Conservation (phyloP, 2,797 vertebrate genomes). For the Sebastes hopkinsi region DNA sequence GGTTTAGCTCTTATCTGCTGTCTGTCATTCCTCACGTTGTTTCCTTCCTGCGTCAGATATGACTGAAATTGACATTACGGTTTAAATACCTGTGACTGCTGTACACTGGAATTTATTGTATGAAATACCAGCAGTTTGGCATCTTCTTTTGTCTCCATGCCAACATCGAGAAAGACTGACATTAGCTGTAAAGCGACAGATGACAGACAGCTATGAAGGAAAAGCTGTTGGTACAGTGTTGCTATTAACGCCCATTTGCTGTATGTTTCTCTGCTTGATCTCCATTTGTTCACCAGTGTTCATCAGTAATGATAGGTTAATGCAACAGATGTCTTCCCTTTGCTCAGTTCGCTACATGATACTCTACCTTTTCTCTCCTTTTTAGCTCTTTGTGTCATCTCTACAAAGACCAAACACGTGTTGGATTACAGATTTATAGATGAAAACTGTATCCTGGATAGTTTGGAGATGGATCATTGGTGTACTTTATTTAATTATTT, state of each 20-base stretch:
- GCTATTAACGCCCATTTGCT: constrained; percentile 18
- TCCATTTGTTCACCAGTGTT: constrained; percentile 2
- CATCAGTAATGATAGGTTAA: constrained; percentile 27
- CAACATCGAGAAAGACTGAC: neutral
- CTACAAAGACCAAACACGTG: neutral
- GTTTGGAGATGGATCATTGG: neutral
- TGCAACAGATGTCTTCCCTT: constrained; percentile 22
- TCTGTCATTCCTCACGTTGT: constrained; percentile 54
- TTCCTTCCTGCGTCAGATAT: constrained; percentile 39
- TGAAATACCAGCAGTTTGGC: neutral
- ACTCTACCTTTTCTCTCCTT: neutral
- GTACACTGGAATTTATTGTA: constrained; percentile 9
- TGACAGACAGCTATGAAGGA: neutral
- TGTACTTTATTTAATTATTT: neutral
- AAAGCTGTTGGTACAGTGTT: neutral
- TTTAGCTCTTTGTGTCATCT: neutral
- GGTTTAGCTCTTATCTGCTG: constrained; percentile 50
- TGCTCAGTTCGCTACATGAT: neutral
- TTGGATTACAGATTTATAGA: neutral
- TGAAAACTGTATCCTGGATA: neutral
- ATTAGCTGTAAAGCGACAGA: neutral
- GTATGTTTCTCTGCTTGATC: constrained; percentile 4
- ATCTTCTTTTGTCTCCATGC: neutral
- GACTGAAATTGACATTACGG: constrained; percentile 26
- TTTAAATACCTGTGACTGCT: constrained; percentile 29